These are phyloP conservation scores for Neoaliturus tenellus DNA, from an alignment of 2,888 invertebrate species.

Conservation along the genomic window DNA sequence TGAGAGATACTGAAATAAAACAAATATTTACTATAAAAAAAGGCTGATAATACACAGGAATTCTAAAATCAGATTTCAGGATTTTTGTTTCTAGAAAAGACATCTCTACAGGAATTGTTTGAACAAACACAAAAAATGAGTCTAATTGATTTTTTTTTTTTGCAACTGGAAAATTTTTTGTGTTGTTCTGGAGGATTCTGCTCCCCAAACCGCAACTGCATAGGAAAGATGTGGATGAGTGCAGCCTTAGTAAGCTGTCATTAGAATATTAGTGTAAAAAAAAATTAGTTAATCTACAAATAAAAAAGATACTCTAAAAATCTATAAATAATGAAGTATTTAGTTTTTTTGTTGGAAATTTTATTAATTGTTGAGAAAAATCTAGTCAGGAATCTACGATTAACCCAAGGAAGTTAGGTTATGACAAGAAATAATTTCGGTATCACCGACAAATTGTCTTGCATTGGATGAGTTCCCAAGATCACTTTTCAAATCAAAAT, in stretches of 20 bases:
- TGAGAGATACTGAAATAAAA: too few relatives aligned
- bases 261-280: neutral
- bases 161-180: neutral
- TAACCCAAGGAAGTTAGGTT: neutral
- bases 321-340: too few relatives aligned
- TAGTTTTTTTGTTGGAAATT: neutral
- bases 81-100: too few relatives aligned
- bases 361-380: neutral
- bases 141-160: neutral
- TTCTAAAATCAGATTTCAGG: too few relatives aligned
- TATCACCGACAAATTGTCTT: neutral
- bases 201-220: neutral
- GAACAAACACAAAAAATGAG: too few relatives aligned
- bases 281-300: neutral
- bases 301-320: neutral
- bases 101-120: too few relatives aligned
- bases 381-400: neutral
- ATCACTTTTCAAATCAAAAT: neutral
- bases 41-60: too few relatives aligned
- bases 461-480: too few relatives aligned
- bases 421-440: neutral
- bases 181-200: neutral
- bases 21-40: too few relatives aligned
- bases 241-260: neutral
- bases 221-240: neutral